Base-by-base conservation (phyloP, 23 tunicate species). In the Ascidia mentula region DNA sequence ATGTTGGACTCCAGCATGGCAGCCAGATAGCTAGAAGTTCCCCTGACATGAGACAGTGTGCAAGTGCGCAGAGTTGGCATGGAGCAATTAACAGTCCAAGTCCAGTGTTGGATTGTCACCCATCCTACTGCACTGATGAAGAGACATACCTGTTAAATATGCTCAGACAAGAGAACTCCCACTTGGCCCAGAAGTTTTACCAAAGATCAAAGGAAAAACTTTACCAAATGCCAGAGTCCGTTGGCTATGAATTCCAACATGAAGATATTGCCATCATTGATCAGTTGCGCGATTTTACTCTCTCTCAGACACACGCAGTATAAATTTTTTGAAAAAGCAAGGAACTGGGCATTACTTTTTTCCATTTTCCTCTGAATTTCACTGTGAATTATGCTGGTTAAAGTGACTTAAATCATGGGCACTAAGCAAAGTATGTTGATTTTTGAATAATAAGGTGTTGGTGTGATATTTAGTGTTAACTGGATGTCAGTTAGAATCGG, bases 181-280 rank as follows among this genome's bases (percentile, higher is more conserved):
- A 71, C 24, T 71, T 71, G 30, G 7, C 4, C 32, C 18, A 7
- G 36, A 34, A 35, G 30, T 22, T 2, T 28, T 35, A 71, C 32
- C 30, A 34, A 28, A 34, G 30, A 4, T 28, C 30, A 18, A 9
- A 22, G 30, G 74, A 35, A 71, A 18, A 71, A 3, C 30, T 20
- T 3, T 36, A 28, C 77, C 71, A 53, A 53, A 53, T 53, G 2
- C 65, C 65, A 53, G 65, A 53, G 4, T 3, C 65, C 65, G 24
- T 53, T 53, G 30, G 38, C 38, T 70, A 70, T 70, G 74, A 70
- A 34, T 18, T 33, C 37, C 37, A 34, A 22, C 74, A 33, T 70
- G 38, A 32, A 9, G 74, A 70, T 70, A 70, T 70, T 70, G 74
- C 74, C 74, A 32, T 70, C 37, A 34, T 70, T 70, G 74, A 70